Conservation (phyloP, 2,888 invertebrate genomes). For the Melinopterus prodromus region DNA sequence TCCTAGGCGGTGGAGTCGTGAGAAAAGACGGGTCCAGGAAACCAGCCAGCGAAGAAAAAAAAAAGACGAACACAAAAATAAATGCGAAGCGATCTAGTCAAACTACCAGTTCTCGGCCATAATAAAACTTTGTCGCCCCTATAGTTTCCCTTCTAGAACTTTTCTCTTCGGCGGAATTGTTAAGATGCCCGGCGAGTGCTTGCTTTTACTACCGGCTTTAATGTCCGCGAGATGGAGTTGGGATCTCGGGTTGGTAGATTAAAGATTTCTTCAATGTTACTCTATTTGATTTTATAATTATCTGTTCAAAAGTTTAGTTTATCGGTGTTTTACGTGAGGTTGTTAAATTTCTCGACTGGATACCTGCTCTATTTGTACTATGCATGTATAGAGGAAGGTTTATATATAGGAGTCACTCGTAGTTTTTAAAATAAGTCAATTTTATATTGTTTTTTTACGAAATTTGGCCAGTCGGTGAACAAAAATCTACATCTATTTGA, state of each 20-base stretch:
- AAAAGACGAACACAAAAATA: conserved; percentile 10
- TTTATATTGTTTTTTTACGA: no score
- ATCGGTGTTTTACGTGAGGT: no score
- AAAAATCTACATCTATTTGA: no score
- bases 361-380: no score
- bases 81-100: conserved; percentile 24
- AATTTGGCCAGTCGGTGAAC: no score
- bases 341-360: no score
- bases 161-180: conserved; percentile 14
- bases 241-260: background rate
- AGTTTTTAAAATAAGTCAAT: no score
- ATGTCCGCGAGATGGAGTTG: conserved; percentile 12
- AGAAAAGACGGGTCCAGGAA: background rate
- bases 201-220: conserved; percentile 15
- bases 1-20: background rate
- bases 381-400: no score
- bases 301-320: no score
- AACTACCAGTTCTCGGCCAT: conserved; percentile 18
- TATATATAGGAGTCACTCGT: no score
- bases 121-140: conserved; percentile 23
- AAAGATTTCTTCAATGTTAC: background rate
- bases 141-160: conserved; percentile 15
- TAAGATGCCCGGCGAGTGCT: conserved; percentile 18
- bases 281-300: no score
- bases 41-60: background rate